Percentiles rank a stretch among this genome's conserved stretches.
Evolutionary conservation across 2,888 invertebrate species (phyloP).

Genomic region (Nephrocerus scutellatus): DNA sequence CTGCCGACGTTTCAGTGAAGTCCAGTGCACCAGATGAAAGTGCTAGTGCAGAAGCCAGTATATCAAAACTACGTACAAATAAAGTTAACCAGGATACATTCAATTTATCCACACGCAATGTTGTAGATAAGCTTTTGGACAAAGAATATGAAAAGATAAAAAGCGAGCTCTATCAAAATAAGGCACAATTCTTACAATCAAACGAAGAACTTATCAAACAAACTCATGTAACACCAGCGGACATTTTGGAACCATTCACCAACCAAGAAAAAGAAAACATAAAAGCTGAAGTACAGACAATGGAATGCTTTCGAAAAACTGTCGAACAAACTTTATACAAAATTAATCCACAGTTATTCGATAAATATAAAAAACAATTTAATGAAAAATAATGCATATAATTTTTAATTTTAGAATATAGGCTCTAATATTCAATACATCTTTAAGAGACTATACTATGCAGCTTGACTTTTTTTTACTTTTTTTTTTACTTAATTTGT

Average conservation of each 20-base stretch:
- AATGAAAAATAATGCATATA: no score
- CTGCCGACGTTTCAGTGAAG: background rate
- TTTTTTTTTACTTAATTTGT: no score
- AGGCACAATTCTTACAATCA: slow-evolving; percentile 17
- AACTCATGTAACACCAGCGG: slow-evolving; percentile 5
- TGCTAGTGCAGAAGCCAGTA: slow-evolving; percentile 8
- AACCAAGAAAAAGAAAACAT: slow-evolving; percentile 28
- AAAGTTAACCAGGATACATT: background rate
- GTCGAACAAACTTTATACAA: slow-evolving; percentile 29
- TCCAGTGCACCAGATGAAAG: background rate
- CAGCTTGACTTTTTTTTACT: no score
- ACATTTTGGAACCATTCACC: slow-evolving; percentile 17
- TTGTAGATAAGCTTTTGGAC: slow-evolving; percentile 23
- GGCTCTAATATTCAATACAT: no score
- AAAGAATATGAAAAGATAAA: slow-evolving; percentile 24
- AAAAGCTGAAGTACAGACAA: slow-evolving; percentile 24
- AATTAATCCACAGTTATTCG: slow-evolving; percentile 29
- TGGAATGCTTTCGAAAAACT: slow-evolving; percentile 30
- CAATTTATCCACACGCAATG: background rate
- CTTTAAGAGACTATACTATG: no score
- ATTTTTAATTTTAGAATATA: no score
- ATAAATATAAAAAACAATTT: slow-evolving; percentile 24
- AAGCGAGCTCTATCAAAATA: slow-evolving; percentile 22
- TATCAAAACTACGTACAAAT: slow-evolving; percentile 3
- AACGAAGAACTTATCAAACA: slow-evolving; percentile 17